Evolutionary conservation across 2,113 vertebrate species (phyloP), one percentile per base, ranked within the genome.

Genomic region (Etia nguti): DNA sequence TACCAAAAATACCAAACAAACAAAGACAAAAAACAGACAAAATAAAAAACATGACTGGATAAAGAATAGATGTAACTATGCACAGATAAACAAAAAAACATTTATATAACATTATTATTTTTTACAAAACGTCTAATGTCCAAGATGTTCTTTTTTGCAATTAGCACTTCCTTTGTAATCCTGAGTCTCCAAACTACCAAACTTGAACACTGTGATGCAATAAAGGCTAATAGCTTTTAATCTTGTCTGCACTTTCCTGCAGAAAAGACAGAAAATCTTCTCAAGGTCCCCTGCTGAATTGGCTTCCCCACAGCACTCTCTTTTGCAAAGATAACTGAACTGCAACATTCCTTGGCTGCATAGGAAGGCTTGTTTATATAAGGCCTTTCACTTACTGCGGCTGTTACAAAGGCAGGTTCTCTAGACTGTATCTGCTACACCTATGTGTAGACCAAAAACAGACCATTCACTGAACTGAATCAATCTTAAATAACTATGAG

Each of bases 361-460:
- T 43, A 90, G 60, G 88, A 80, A 90, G 84, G 13, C 52, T 80
- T 87, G 70, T 91, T 91, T 92, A 90, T 56, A 81, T 54, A 43
- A 85, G 36, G 13, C n/a, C 8, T 85, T 89, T 84, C n/a, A 48
- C 18, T 87, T 56, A 88, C 65, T 70, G 82, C 36, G 1, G 50
- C 81, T 86, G 80, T 54, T 84, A 87, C 56, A 20, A 79, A 79
- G 80, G 26, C 31, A 68, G 36, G 83, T 11, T 85, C 60, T 62
- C 36, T 22, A 82, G 24, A 87, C 81, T 46, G 57, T 34, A 43
- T 38, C 52, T 16, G 86, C 48, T 56, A 43, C 41, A 59, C 29
- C 41, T 29, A 31, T 29, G 20, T 31, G 50, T 10, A 11, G 36
- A 62, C 20, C 52, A 70, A 83, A 81, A 79, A 73, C n/a, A 22